Evolutionary conservation across 1,140 invertebrate species (phyloP).

Genomic region (Ooceraea biroi): DNA sequence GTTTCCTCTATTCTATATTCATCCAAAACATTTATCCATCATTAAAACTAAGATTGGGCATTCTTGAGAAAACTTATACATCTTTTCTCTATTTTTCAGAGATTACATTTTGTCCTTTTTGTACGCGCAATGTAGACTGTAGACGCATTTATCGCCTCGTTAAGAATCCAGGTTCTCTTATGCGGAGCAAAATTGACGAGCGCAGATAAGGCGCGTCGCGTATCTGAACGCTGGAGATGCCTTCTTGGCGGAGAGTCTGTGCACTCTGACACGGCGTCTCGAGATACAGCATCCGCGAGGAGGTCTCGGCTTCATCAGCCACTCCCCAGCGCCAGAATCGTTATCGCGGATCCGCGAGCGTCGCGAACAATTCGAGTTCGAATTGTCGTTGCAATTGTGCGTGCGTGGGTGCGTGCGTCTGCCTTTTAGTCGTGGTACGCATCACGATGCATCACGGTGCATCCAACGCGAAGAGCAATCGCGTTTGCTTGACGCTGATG

Average conservation of each 20-base stretch:
- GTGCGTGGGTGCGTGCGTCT: not conserved
- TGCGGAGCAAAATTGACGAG: constrained; percentile 26
- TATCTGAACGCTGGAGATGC: constrained; percentile 33
- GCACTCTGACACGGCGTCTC: constrained; percentile 29
- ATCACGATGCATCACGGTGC: not conserved
- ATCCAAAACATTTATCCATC: not conserved
- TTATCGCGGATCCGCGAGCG: not conserved
- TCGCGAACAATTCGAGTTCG: not conserved
- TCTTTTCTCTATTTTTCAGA: not conserved
- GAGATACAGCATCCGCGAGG: not conserved
- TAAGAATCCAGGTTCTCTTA: constrained; percentile 28
- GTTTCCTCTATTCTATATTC: not conserved
- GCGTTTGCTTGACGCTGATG: not conserved
- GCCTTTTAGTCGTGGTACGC: not conserved
- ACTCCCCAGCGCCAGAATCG: not conserved
- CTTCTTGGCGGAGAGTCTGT: constrained; percentile 14
- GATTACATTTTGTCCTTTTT: not conserved
- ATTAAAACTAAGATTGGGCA: not conserved
- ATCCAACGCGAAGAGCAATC: not conserved
- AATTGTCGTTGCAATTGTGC: constrained; percentile 3
- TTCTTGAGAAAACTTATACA: not conserved
- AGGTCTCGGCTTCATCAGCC: not conserved
- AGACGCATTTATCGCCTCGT: not conserved
- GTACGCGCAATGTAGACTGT: not conserved
- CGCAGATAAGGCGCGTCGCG: constrained; percentile 23